These are phyloP conservation scores for Lagodon rhomboides DNA, from an alignment of 2,797 vertebrate species.

Conservation along the genomic window DNA sequence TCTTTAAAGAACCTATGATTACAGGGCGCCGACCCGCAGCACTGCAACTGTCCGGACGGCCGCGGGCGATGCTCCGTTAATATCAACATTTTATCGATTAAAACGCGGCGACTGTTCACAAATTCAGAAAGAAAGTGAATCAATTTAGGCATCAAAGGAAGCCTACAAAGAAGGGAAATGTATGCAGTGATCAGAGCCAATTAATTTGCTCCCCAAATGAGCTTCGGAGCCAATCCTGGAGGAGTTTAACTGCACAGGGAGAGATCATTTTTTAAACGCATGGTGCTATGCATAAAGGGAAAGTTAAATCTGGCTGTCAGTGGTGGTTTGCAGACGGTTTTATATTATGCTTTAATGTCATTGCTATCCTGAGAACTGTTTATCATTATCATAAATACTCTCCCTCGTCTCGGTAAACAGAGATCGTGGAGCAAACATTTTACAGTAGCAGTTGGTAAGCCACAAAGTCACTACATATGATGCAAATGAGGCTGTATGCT, in stretches of 20 bases:
- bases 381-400: constrained; percentile 29
- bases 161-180: constrained; percentile 26
- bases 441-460: constrained; percentile 13
- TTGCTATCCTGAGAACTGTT: constrained; percentile 3
- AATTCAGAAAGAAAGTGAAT: neutral
- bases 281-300: constrained; percentile 1
- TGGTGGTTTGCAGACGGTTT: constrained; percentile 17
- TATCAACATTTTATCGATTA: constrained; percentile 14
- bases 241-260: constrained; percentile 19
- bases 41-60: neutral
- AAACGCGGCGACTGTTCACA: neutral
- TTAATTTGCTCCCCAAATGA: constrained; percentile 40
- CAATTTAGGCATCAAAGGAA: constrained; percentile 33
- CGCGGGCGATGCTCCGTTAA: neutral
- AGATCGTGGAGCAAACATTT: constrained; percentile 27
- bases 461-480: constrained; percentile 12
- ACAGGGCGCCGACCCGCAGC: constrained; percentile 12
- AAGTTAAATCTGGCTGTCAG: constrained; percentile 22
- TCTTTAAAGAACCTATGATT: constrained; percentile 39
- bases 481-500: constrained; percentile 12
- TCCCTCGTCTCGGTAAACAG: constrained; percentile 27
- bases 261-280: too few relatives aligned
- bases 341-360: constrained; percentile 10
- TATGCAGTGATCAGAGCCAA: constrained; percentile 43
- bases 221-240: constrained; percentile 24